phyloP scores from a whole-genome alignment of 2,113 vertebrate species.

The Tympanuchus pallidicinctus region DNA sequence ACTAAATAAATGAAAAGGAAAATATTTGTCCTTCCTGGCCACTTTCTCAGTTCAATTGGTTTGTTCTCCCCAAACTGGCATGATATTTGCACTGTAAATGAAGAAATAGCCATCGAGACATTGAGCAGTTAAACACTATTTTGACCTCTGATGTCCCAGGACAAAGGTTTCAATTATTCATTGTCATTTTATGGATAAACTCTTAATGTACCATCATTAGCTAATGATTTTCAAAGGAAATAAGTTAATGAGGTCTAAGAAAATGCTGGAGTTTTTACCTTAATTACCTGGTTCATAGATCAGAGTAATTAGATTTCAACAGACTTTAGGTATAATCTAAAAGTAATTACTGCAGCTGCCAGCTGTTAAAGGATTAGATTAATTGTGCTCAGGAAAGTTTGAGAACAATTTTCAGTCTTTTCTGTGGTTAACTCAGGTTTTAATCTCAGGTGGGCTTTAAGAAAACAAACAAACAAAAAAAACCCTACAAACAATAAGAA shows the following conservation, averaged over 20 bases:
- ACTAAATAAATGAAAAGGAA: not conserved
- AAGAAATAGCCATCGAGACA: not conserved
- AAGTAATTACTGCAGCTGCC: conserved; percentile 71
- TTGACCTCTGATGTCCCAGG: conserved; percentile 58
- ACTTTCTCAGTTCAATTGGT: not conserved
- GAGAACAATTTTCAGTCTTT: conserved; percentile 22
- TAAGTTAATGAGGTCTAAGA: conserved; percentile 69
- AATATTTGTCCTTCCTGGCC: not conserved
- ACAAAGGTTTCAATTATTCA: conserved; percentile 66
- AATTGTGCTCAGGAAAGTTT: conserved; percentile 51
- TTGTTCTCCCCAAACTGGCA: not conserved
- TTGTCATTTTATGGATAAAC: conserved; percentile 61
- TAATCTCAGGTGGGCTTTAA: not conserved
- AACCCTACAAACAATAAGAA: too few relatives aligned
- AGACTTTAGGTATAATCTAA: conserved; percentile 70
- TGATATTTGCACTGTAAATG: not conserved
- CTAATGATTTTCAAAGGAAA: conserved; percentile 73
- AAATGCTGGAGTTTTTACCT: conserved; percentile 68
- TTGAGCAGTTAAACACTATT: conserved; percentile 42
- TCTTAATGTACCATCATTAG: conserved; percentile 64
- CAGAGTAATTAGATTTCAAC: conserved; percentile 74
- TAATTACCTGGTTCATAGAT: conserved; percentile 77
- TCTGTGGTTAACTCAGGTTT: conserved; percentile 15
- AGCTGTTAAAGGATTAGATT: conserved; percentile 71
- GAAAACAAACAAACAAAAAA: not conserved